Base-by-base conservation (phyloP, 2,113 vertebrate species). In the Egretta garzetta region DNA sequence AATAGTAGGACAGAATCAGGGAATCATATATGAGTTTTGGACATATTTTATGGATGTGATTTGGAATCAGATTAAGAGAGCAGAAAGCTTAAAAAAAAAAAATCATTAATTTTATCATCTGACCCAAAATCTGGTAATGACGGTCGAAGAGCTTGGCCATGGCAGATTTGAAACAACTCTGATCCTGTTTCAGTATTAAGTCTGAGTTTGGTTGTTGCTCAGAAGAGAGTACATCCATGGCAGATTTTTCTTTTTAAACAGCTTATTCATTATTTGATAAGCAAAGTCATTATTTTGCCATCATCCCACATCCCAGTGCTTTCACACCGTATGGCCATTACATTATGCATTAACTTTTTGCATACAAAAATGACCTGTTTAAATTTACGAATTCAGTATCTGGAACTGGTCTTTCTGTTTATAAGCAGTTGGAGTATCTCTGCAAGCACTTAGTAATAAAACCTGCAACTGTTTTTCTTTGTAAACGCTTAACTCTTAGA, bases 281-380 rank as follows among this genome's bases (percentile, higher is more conserved):
- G 32, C 50, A 41, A 28, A 67, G 10, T 53, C 21, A 37, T 56
- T 70, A 30, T 80, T 93, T 91, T 14, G 14, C 19, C 63, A 83
- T 86, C 66, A 77, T 4, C 13, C 12, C 26, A 45, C 18, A 11
- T 74, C 7, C 35, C 30, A 60, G 45, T 30, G 18, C 17, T 87
- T 81, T 87, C 58, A 49, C 33, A 74, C 19, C 0, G 0, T 53
- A 14, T 62, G 10, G 1, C 41, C 0, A 0, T 66, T 83, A 76
- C 35, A 45, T 41, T 83, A 28, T 2, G 0, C 19, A 9, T 60
- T 64, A 73, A 39, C 8, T 66, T 90, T 67, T 41, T 89, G 64
- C 41, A 21, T 33, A 49, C 10, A 58, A 84, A 94, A 74, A 9
- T 21, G 1, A 58, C 47, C 12, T 43, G 10, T 66, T 80, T 80